These are phyloP conservation scores for Ploceus nigricollis DNA, from an alignment of 2,113 vertebrate species.

Conservation along the genomic window DNA sequence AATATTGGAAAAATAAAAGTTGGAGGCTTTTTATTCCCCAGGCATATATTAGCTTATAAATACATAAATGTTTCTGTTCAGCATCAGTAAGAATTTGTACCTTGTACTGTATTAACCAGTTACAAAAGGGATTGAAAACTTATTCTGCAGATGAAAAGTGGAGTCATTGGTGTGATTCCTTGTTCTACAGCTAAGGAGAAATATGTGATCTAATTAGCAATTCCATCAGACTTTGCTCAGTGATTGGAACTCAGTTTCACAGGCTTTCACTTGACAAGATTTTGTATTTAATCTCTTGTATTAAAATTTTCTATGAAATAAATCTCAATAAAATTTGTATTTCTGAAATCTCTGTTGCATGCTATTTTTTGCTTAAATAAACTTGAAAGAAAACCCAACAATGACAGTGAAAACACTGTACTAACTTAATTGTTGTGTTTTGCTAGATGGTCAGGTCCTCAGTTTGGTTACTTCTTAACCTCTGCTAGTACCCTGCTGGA, in stretches of 20 bases:
- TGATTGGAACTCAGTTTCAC: constrained; percentile 53
- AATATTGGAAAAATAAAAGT: constrained; percentile 53
- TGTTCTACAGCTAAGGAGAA: constrained; percentile 50
- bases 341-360: background rate
- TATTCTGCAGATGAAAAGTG: constrained; percentile 1
- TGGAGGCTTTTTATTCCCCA: constrained; percentile 10
- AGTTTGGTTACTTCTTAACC: background rate
- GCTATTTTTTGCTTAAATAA: background rate
- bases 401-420: background rate
- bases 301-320: constrained; percentile 32
- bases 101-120: background rate
- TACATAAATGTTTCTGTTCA: constrained; percentile 46
- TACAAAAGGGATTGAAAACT: constrained; percentile 35
- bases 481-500: background rate
- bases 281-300: constrained; percentile 50
- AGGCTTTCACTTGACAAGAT: constrained; percentile 31
- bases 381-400: background rate
- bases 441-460: background rate
- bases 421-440: background rate
- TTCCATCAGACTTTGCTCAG: constrained; percentile 55
- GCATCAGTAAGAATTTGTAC: constrained; percentile 18
- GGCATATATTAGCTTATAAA: background rate
- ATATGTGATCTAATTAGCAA: constrained; percentile 59
- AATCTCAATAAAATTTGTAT: constrained; percentile 22
- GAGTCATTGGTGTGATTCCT: constrained; percentile 14